Percentiles rank a stretch among this genome's conserved stretches.
phyloP scores from a whole-genome alignment of 1,140 invertebrate species.

The Drosophila eugracilis region DNA sequence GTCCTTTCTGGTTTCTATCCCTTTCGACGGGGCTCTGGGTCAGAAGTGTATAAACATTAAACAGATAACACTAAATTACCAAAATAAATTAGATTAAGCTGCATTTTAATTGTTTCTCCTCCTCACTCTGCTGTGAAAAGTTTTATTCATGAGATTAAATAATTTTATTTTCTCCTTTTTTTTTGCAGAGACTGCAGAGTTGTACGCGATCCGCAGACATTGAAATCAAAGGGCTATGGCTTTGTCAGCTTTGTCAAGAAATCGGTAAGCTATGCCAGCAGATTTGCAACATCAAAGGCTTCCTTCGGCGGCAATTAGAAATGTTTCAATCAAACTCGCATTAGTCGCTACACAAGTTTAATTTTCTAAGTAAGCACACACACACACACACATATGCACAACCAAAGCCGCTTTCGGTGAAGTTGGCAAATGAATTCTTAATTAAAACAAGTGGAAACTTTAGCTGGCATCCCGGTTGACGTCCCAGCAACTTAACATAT shows the following conservation, averaged over 20 bases:
- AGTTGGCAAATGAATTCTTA: constrained; percentile 50
- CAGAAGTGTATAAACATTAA: constrained; percentile 30
- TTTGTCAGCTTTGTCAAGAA: constrained; percentile 99
- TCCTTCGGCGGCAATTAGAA: constrained; percentile 44
- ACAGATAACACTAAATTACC: constrained; percentile 40
- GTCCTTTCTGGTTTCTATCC: not conserved
- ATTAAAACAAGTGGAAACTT: constrained; percentile 55
- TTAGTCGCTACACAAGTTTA: constrained; percentile 47
- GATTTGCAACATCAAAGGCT: constrained; percentile 43
- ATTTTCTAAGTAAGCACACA: constrained; percentile 54
- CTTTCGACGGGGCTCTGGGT: constrained; percentile 11
- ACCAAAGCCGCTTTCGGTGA: constrained; percentile 2
- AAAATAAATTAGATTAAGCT: constrained; percentile 38
- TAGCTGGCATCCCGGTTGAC: constrained; percentile 28
- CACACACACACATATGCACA: constrained; percentile 7
- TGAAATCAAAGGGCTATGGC: constrained; percentile 99
- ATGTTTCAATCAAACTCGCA: constrained; percentile 58
- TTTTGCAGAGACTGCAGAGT: constrained; percentile 98
- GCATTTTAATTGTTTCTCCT: constrained; percentile 33
- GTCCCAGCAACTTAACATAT: constrained; percentile 51
- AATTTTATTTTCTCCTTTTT: constrained; percentile 34
- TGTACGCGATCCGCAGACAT: constrained; percentile 98
- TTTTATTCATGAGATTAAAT: constrained; percentile 28
- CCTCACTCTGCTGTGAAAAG: not conserved
- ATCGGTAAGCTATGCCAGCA: constrained; percentile 90